phyloP scores from a whole-genome alignment of 2,888 invertebrate genomes.

The Lasioglossum figueresi region DNA sequence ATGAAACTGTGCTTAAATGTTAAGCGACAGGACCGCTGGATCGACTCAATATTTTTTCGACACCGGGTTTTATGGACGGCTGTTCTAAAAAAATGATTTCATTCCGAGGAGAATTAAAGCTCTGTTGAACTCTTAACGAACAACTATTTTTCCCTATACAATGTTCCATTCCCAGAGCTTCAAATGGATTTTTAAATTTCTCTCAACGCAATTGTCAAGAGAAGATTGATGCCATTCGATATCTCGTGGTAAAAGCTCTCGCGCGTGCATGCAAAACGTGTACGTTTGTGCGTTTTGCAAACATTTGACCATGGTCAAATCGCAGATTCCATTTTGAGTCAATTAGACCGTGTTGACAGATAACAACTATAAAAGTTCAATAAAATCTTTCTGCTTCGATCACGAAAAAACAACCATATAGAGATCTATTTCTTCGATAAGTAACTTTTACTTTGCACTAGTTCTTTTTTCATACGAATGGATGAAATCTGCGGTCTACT shows the following conservation, averaged over 20 bases:
- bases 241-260: neutral
- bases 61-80: neutral
- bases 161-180: neutral
- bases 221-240: slow-evolving; percentile 2
- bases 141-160: neutral
- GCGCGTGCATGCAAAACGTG: neutral
- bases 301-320: neutral
- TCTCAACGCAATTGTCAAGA: slow-evolving; percentile 5
- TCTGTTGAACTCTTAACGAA: neutral
- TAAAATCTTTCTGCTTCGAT: neutral
- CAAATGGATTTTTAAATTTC: slow-evolving; percentile 5
- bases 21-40: neutral
- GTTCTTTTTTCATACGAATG: neutral
- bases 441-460: neutral
- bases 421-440: neutral
- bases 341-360: neutral
- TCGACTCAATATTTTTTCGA: neutral
- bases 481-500: neutral
- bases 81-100: neutral
- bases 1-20: neutral
- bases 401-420: neutral
- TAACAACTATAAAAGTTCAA: neutral
- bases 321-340: neutral
- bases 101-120: neutral
- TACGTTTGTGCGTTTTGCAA: neutral